phyloP scores from a whole-genome alignment of 64 coral and sea anemone genomes.

The Porites lutea region DNA sequence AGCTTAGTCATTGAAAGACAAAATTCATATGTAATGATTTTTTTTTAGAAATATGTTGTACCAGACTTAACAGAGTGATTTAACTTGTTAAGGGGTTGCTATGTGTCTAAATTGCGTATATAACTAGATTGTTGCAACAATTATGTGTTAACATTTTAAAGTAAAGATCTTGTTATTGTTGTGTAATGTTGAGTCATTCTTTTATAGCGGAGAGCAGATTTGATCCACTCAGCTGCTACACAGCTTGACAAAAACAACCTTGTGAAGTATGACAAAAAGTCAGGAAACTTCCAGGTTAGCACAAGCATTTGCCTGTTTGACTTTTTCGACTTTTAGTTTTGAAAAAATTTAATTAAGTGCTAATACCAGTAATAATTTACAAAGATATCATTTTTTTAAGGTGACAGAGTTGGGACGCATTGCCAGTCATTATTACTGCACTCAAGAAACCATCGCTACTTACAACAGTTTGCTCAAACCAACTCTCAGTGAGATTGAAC shows the following conservation, averaged over 20 bases:
- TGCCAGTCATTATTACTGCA: constrained; percentile 97
- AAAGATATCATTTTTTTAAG: constrained; percentile 3
- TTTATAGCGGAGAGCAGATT: constrained; percentile 90
- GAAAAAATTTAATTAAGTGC: background rate
- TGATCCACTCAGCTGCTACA: constrained; percentile 93
- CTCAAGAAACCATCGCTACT: constrained; percentile 86
- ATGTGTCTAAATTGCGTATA: too few relatives aligned
- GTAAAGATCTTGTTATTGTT: too few relatives aligned
- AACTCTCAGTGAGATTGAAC: constrained; percentile 95
- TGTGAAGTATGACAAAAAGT: constrained; percentile 97
- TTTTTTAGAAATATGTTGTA: too few relatives aligned
- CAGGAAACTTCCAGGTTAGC: constrained; percentile 97
- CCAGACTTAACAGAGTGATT: too few relatives aligned
- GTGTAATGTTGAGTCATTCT: background rate
- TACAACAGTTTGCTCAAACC: constrained; percentile 95
- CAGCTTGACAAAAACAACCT: constrained; percentile 97
- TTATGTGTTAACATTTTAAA: too few relatives aligned
- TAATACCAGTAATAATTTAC: background rate
- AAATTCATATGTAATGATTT: too few relatives aligned
- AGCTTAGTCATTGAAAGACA: too few relatives aligned
- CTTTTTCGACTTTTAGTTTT: background rate
- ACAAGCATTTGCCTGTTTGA: background rate
- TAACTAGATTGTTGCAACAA: too few relatives aligned
- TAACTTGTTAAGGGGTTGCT: too few relatives aligned
- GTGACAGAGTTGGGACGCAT: constrained; percentile 95